These are phyloP conservation scores for Nannobrachium achirus DNA, from an alignment of 2,113 vertebrate genomes.

Conservation along the genomic window DNA sequence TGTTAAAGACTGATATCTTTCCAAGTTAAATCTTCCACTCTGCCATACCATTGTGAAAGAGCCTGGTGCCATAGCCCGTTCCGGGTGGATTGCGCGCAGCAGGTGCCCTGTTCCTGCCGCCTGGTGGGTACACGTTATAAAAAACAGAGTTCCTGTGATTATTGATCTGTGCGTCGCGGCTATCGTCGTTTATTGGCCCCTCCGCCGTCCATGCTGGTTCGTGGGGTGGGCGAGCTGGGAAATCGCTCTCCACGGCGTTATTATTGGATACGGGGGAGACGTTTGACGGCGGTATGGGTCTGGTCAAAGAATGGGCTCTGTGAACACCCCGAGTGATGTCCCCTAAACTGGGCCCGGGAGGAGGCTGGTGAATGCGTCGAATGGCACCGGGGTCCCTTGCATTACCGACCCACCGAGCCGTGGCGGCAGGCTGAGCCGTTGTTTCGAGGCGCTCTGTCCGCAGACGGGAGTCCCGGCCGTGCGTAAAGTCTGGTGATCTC, in stretches of 20 bases:
- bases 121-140: constrained; percentile 69
- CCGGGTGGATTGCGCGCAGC: constrained; percentile 37
- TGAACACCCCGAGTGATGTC: constrained; percentile 8
- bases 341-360: not conserved
- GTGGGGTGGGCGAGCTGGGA: constrained; percentile 14
- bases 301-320: constrained; percentile 26
- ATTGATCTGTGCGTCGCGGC: constrained; percentile 55
- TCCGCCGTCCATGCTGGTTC: constrained; percentile 16
- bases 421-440: not conserved
- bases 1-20: not conserved
- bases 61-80: constrained; percentile 73
- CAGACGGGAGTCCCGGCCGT: not conserved
- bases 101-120: constrained; percentile 52
- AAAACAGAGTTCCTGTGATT: constrained; percentile 74
- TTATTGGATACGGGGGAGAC: constrained; percentile 35
- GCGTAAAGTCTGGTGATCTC: constrained; percentile 36
- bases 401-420: not conserved
- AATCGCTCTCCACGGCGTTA: constrained; percentile 52
- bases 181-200: constrained; percentile 37
- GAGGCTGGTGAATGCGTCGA: constrained; percentile 7
- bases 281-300: not conserved
- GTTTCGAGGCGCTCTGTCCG: constrained; percentile 10
- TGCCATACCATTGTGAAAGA: constrained; percentile 79
- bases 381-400: not conserved
- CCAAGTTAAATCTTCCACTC: not conserved